Conservation (phyloP, 2,888 invertebrate species). For the Luperina nickerlii region DNA sequence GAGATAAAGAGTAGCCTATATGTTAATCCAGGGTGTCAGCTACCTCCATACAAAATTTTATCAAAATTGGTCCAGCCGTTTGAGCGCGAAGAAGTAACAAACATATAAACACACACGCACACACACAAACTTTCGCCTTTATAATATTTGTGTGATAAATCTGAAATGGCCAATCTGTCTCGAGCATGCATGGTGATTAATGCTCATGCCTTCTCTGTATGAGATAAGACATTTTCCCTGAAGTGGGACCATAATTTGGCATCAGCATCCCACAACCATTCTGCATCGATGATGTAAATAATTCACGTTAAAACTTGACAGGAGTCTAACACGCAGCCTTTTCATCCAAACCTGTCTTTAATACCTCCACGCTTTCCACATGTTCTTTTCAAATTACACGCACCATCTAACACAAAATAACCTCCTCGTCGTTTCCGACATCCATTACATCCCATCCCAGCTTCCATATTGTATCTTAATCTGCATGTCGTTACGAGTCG, state of each 20-base stretch:
- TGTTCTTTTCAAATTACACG: constrained; percentile 29
- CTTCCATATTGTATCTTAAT: constrained; percentile 82
- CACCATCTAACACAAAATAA: constrained; percentile 69
- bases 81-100: too few species aligned
- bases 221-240: neutral
- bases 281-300: neutral
- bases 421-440: constrained; percentile 71
- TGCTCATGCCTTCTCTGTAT: too few species aligned
- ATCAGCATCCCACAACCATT: neutral
- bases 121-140: too few species aligned
- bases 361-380: neutral
- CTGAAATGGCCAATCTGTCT: constrained; percentile 77
- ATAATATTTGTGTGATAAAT: too few species aligned
- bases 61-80: too few species aligned
- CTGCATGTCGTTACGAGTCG: constrained; percentile 86
- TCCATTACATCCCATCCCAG: constrained; percentile 49
- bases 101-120: too few species aligned
- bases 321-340: neutral
- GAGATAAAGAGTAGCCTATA: too few species aligned
- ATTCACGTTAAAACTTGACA: neutral
- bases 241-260: neutral
- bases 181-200: neutral
- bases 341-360: constrained; percentile 75
- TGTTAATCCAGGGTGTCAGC: too few species aligned
- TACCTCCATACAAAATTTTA: too few species aligned